Conservation (phyloP, 2,888 invertebrate species). For the Lasioglossum figueresi region DNA sequence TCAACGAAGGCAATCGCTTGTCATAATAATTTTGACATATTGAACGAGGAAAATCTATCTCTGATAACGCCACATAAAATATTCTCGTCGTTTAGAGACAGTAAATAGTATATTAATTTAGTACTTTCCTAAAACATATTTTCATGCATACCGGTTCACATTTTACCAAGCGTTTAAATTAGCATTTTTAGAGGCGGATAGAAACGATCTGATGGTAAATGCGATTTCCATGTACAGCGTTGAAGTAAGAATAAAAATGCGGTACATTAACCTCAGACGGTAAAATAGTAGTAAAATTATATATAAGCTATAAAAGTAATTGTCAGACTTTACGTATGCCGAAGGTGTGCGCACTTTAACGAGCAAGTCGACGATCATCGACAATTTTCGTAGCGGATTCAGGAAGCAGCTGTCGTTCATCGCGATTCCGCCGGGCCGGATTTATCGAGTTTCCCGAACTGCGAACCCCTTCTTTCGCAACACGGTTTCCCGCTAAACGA, state of each 20-base stretch:
- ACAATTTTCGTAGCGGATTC: conserved; percentile 44
- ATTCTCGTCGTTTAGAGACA: neutral
- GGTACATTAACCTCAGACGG: neutral
- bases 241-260: neutral
- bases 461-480: conserved; percentile 17
- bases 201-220: neutral
- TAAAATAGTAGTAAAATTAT: neutral
- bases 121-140: neutral
- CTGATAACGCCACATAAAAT: neutral
- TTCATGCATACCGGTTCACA: neutral
- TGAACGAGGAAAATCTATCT: neutral
- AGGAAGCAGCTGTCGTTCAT: conserved; percentile 65
- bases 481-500: conserved; percentile 60
- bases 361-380: conserved; percentile 61
- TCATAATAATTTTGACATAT: too few species aligned
- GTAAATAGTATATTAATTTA: neutral
- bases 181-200: neutral
- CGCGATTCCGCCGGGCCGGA: conserved; percentile 35
- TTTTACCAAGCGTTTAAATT: neutral
- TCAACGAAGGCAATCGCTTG: too few species aligned
- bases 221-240: neutral
- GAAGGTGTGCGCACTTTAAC: conserved; percentile 33
- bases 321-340: too few species aligned
- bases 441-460: conserved; percentile 63
- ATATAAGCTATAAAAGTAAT: neutral